Evolutionary conservation across 2,113 vertebrate genomes (phyloP), one percentile per base, ranked within the genome.

Genomic region (Hydrolagus affinis): DNA sequence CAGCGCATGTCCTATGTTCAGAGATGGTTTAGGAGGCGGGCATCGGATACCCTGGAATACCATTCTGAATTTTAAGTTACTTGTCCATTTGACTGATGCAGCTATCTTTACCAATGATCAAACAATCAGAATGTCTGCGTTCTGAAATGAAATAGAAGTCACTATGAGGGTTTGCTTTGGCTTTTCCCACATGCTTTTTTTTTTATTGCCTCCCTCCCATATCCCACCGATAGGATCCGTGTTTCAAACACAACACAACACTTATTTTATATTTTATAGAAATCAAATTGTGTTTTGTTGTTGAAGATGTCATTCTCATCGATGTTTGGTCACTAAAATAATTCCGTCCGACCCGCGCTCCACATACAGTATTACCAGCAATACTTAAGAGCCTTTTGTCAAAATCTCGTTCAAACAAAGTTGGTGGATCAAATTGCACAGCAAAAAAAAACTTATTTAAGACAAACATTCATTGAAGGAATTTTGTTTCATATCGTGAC

Each of bases 321-420:
- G 62, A 66, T 19, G 4, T 32, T 68, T 83, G 78, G 78, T 83
- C 60, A 83, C 62, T 68, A 68, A n/a, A 68, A 83, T 23, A 68
- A 44, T 64, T 68, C 28, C 12, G 30, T 68, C 78, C 28, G 30
- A 44, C 11, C 32, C 21, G 30, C 21, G 30, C 19, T 56, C 32
- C n/a, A 1, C 60, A 32, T 11, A 12, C 59, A 28, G 10, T 28
- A 11, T 83, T 32, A 83, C 25, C 78, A 83, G 11, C 60, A 8
- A 56, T n/a, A 62, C 76, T n/a, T 77, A 60, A 78, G 57, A 12
- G 62, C 59, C 15, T 78, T 64, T 32, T 9, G 30, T 15, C 44
- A 66, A 64, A 66, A 83, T 66, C 25, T 12, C 25, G 66, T 8
- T 30, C 59, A 25, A 66, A 19, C 77, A 15, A 32, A 6, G 28